These are phyloP conservation scores for Argyra leucocephala DNA, from an alignment of 2,888 invertebrate genomes.

Conservation along the genomic window DNA sequence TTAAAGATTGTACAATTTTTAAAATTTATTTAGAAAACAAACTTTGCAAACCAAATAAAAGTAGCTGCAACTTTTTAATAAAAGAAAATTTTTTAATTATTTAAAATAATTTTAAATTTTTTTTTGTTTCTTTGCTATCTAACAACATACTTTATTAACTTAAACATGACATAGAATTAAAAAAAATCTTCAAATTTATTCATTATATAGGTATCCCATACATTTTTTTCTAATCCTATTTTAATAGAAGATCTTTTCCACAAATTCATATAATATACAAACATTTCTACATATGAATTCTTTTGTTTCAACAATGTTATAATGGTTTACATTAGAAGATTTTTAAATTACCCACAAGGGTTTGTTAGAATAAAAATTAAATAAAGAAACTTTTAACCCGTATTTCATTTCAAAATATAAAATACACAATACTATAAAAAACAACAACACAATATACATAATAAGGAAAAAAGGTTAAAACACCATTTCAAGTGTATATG, in stretches of 20 bases:
- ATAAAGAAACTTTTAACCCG: slow-evolving; percentile 6
- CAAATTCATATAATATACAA: neutral
- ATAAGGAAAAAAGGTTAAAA: neutral
- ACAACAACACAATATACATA: neutral
- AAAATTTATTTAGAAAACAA: no score
- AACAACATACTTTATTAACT: neutral
- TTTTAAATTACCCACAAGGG: slow-evolving; percentile 6
- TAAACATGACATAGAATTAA: neutral
- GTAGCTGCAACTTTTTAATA: no score
- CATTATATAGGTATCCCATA: neutral
- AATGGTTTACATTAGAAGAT: neutral
- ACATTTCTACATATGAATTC: neutral
- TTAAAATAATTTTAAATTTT: no score
- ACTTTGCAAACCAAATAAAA: no score
- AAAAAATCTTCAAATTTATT: neutral
- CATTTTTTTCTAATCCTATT: neutral
- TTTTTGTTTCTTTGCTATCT: no score
- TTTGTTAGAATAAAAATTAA: slow-evolving; percentile 3
- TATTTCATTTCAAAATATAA: neutral
- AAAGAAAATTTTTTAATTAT: no score
- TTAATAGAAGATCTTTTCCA: neutral
- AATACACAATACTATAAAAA: neutral
- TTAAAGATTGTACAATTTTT: no score
- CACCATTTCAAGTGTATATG: neutral
- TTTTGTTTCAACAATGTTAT: neutral